Percentiles rank a stretch among this genome's conserved stretches.
Conservation (phyloP, 2,797 vertebrate genomes). For the Pelochelys cantorii region DNA sequence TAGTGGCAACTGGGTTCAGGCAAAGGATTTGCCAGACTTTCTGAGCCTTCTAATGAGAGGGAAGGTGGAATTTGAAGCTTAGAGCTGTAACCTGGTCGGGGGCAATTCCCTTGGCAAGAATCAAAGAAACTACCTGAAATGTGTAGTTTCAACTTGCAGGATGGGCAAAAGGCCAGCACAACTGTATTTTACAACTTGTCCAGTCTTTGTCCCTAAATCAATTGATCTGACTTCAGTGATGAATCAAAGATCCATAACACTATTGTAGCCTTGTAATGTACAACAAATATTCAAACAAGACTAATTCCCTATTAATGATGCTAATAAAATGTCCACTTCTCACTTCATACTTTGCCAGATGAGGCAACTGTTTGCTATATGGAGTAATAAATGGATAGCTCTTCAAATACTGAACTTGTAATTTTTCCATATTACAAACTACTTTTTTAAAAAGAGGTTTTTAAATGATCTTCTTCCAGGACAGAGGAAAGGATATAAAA, state of each 20-base stretch:
- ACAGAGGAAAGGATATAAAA: not conserved
- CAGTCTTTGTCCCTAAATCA: not conserved
- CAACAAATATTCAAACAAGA: not conserved
- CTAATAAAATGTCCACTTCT: not conserved
- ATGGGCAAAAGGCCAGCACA: not conserved
- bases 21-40: not conserved
- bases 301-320: not conserved
- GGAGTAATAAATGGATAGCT: not conserved
- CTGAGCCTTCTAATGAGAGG: not conserved
- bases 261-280: not conserved
- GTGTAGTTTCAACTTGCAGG: not conserved
- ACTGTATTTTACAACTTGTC: not conserved
- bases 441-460: not conserved
- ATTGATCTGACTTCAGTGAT: not conserved
- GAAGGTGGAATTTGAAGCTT: not conserved
- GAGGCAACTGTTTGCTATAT: not conserved
- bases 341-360: not conserved
- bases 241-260: not conserved
- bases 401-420: too few species aligned
- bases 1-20: not conserved
- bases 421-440: too few species aligned
- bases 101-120: not conserved
- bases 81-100: not conserved
- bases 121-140: not conserved
- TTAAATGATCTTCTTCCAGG: not conserved